A percentile compares a stretch with the other conserved stretches of the same genome.
These are phyloP conservation scores for Glareola pratincola DNA, from an alignment of 2,113 vertebrate genomes.

Conservation along the genomic window DNA sequence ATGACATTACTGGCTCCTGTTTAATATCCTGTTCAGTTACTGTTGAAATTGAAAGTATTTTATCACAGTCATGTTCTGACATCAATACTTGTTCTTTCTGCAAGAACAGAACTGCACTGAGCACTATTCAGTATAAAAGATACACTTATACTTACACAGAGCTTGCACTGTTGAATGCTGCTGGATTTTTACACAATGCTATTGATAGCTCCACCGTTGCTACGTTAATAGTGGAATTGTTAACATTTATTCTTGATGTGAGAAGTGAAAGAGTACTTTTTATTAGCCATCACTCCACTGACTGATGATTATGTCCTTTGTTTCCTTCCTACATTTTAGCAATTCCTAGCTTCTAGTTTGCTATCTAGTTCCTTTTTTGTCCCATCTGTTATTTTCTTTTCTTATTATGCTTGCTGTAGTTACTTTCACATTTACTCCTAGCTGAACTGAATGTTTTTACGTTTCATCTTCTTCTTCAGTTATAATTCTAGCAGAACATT, in stretches of 20 bases:
- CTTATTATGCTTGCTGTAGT: not conserved
- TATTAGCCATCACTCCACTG: not conserved
- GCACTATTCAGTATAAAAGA: not conserved
- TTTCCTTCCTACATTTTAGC: not conserved
- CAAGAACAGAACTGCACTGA: not conserved
- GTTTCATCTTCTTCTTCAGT: not conserved
- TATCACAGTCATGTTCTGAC: not conserved
- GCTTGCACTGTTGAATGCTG: not conserved
- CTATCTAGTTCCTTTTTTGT: not conserved
- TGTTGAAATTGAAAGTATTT: slow-evolving; percentile 10
- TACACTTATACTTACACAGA: not conserved
- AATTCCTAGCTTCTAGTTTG: not conserved
- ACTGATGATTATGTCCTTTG: not conserved
- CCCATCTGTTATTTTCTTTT: not conserved
- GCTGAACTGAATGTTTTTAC: not conserved
- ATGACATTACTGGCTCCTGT: not conserved
- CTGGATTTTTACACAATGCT: not conserved
- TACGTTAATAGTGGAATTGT: not conserved
- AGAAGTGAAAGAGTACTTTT: not conserved
- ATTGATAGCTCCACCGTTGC: not conserved
- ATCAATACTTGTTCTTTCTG: not conserved
- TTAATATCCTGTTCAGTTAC: not conserved
- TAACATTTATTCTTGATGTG: not conserved
- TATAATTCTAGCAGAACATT: not conserved
- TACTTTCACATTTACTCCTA: not conserved